Base-by-base conservation (phyloP, 2,113 vertebrate genomes). In the Ptychochromis oligacanthus region DNA sequence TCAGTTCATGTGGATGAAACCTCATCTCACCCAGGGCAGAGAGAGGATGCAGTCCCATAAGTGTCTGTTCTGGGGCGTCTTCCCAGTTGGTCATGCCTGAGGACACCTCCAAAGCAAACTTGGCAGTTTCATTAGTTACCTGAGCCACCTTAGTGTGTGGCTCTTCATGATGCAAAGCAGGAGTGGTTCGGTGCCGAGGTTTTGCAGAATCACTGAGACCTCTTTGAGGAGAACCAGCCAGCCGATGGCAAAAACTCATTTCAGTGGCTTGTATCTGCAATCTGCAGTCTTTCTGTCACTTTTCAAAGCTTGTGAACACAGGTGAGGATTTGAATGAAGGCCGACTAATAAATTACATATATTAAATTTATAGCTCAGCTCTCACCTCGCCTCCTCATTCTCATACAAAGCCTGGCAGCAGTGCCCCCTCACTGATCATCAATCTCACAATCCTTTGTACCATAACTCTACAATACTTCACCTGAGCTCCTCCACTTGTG, bases 71-170 rank as follows among this genome's bases (percentile, higher is more conserved):
- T 65, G 40, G 46, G 22, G 40, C 18, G 55, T 81, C 75, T 57
- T 82, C 26, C 36, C 36, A 40, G 31, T 81, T 74, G 36, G 76
- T 91, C 84, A 81, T 65, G 79, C 55, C 70, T 22, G 80, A 85
- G 40, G 46, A 86, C 67, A 52, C 60, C 34, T 54, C 75, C 52
- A 55, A 89, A 83, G 24, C 52, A 14, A 88, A 28, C 7, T 31
- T 84, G 87, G 64, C 81, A 72, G 79, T 85, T 79, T 83, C 43
- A 65, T 59, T 76, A 75, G 72, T 38, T 31, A 62, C 59, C 54
- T 74, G 61, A 60, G 40, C 34, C 20, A 28, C 34, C 9, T 59
- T 10, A 2, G n/a, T 52, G 76, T 78, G 43, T 54, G 36, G 17
- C 40, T 58, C 22, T 31, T 84, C 8, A 9, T 65, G 55, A 8